These are phyloP conservation scores for Bombus sylvicola DNA, from an alignment of 1,140 invertebrate genomes.

Conservation along the genomic window DNA sequence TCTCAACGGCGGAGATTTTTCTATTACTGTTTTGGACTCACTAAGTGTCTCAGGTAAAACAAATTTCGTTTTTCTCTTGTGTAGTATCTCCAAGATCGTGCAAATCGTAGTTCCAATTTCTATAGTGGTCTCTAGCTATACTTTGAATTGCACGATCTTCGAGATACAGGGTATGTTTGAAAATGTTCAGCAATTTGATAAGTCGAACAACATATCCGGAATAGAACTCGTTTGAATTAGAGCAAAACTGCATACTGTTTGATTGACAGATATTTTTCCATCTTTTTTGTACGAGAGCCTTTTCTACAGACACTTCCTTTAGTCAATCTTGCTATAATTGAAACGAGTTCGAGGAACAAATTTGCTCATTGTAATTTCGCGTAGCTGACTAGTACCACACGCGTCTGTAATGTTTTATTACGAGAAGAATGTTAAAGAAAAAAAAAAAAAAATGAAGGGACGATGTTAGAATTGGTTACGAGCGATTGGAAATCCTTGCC, in stretches of 20 bases:
- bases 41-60: slow-evolving; percentile 3
- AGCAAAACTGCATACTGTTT: neutral
- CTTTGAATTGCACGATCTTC: neutral
- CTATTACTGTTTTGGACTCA: neutral
- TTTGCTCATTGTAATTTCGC: slow-evolving; percentile 29
- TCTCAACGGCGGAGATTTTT: neutral
- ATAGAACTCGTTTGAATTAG: neutral
- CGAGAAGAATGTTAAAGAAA: neutral
- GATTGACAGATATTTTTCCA: slow-evolving; percentile 42
- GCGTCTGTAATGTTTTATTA: slow-evolving; percentile 17
- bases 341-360: slow-evolving; percentile 10
- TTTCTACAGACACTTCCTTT: slow-evolving; percentile 11
- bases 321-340: neutral
- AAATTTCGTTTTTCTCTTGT: slow-evolving; percentile 8
- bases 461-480: neutral
- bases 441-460: neutral
- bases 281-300: slow-evolving; percentile 18
- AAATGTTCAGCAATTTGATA: slow-evolving; percentile 4
- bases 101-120: neutral
- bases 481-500: slow-evolving; percentile 32
- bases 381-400: neutral
- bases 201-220: slow-evolving; percentile 31
- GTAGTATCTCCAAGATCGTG: neutral
- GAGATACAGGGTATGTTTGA: neutral
- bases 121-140: neutral